These are phyloP conservation scores for Galeopsomyia nigrocyanea DNA, from an alignment of 2,888 invertebrate genomes.

Conservation along the genomic window DNA sequence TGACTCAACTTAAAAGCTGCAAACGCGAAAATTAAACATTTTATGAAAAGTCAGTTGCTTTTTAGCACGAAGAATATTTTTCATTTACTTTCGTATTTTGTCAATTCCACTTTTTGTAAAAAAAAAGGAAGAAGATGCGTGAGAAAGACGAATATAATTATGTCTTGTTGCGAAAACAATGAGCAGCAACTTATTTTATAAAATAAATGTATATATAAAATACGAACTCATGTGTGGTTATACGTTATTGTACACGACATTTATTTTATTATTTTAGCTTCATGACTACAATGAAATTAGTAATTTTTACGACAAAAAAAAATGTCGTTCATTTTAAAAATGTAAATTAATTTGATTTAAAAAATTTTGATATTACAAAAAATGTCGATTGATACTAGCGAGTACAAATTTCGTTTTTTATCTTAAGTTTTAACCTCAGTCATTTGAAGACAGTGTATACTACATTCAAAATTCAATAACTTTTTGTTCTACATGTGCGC, in stretches of 20 bases:
- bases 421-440: too few species aligned
- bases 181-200: conserved; percentile 43
- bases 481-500: not conserved
- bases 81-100: not conserved
- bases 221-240: conserved; percentile 1
- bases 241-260: not conserved
- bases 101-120: conserved; percentile 14
- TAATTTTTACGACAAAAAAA: not conserved
- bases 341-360: not conserved
- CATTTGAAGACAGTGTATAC: too few species aligned
- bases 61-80: not conserved
- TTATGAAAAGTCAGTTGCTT: too few species aligned
- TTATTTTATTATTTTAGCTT: not conserved
- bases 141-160: conserved; percentile 44
- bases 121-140: conserved; percentile 22
- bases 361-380: not conserved
- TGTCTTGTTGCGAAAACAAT: conserved; percentile 42
- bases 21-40: too few species aligned
- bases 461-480: too few species aligned
- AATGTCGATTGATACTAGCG: not conserved
- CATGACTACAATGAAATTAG: not conserved
- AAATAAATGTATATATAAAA: conserved; percentile 52
- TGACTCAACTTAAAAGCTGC: too few species aligned
- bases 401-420: not conserved
- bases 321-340: not conserved